Evolutionary conservation across 2,888 invertebrate species (phyloP), one percentile per base, ranked within the genome.

Genomic region (Ormyrus nitidulus): DNA sequence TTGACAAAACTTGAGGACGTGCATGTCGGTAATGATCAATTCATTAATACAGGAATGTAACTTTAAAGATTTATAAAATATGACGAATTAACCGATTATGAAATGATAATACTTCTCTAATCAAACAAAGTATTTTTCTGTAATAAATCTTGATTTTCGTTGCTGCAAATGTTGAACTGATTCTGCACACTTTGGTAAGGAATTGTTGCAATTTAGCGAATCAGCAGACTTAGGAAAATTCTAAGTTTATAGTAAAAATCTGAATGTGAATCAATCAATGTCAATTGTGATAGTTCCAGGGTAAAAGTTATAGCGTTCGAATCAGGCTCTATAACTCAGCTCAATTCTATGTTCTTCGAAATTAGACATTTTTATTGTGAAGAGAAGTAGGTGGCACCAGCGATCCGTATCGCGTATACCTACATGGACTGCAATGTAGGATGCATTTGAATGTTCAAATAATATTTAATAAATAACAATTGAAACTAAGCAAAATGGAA

Each of bases 371-470:
- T 79, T 78, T 49, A 56, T 71, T 64, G 58, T 49, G 51, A 48
- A 72, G 34, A 72, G 58, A 82, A 78, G 74, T 74, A 82, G 84
- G 82, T 82, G 83, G 81, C 84, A 81, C 82, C 82, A 80, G 58
- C 69, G 64, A 79, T 73, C 79, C 34, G 34, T 34, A 34, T 34
- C 34, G 34, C 34, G 34, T 34, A 19, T 66, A 77, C 70, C 77
- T 75, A 82, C 71, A 79, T 68, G 48, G 80, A 70, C 54, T 77
- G 76, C 81, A 83, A 83, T 83, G 82, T 82, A 83, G 82, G 81
- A 84, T 80, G 77, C 82, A 84, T 83, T 84, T 84, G 78, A 83
- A 83, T 84, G 84, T 85, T 84, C 82, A 83, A 84, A 84, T 83
- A 84, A 85, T 84, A 85, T 84, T 84, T 80, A 85, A 84, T 83